Conservation (phyloP, 2,888 invertebrate species). For the Pachliopta kotzebuea region DNA sequence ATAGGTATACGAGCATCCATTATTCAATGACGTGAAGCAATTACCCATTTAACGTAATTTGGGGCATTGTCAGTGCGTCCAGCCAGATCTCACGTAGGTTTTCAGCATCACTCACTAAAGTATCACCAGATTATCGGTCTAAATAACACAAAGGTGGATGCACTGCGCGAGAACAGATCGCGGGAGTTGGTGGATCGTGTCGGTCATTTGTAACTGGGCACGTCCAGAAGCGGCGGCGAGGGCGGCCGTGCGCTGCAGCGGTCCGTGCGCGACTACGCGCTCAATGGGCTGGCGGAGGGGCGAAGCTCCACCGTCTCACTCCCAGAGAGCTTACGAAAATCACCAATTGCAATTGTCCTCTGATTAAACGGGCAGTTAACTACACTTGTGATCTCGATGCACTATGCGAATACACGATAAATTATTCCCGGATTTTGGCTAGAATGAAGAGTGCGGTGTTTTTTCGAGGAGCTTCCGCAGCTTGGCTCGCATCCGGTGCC, state of each 20-base stretch:
- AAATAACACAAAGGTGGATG: conserved; percentile 62
- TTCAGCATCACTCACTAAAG: conserved; percentile 73
- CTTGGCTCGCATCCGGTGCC: conserved; percentile 70
- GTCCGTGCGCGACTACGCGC: conserved; percentile 75
- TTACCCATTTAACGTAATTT: conserved; percentile 80
- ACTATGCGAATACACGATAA: conserved; percentile 38
- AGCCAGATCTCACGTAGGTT: conserved; percentile 64
- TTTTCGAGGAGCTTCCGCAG: conserved; percentile 69
- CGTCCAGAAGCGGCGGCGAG: conserved; percentile 55
- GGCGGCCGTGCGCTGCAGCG: conserved; percentile 75
- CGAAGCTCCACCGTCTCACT: conserved; percentile 72
- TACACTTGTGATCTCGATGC: conserved; percentile 46
- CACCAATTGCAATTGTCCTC: conserved; percentile 71
- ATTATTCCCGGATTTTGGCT: conserved; percentile 41
- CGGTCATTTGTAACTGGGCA: conserved; percentile 60
- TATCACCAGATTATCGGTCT: conserved; percentile 65
- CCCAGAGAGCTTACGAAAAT: conserved; percentile 75
- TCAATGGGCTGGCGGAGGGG: conserved; percentile 76
- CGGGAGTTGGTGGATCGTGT: conserved; percentile 56
- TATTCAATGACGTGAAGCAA: conserved; percentile 79
- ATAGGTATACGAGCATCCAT: conserved; percentile 72
- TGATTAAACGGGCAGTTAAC: conserved; percentile 50
- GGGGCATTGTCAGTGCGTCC: conserved; percentile 73
- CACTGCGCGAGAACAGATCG: conserved; percentile 62
- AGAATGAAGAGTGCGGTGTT: conserved; percentile 54